phyloP scores from a whole-genome alignment of 2,888 invertebrate species.

The Lymantria monacha region DNA sequence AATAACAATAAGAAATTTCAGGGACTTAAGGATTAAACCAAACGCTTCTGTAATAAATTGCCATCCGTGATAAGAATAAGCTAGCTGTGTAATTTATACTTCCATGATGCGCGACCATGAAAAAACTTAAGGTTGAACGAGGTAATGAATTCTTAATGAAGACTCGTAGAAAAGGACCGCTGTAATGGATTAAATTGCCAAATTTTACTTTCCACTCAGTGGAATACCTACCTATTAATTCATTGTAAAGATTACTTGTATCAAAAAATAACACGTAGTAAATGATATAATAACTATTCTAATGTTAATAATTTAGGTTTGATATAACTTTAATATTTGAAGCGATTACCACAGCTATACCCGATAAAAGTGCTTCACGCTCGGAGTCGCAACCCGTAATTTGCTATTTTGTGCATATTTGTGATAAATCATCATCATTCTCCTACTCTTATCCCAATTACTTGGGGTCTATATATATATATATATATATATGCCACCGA shows the following conservation, averaged over 20 bases:
- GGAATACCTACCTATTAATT: constrained; percentile 10
- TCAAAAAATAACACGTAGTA: constrained; percentile 2
- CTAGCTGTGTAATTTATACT: constrained; percentile 37
- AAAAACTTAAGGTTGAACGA: constrained; percentile 27
- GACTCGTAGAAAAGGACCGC: constrained; percentile 21
- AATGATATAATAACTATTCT: background rate
- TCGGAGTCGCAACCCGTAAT: too few relatives aligned
- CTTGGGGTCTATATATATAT: too few relatives aligned
- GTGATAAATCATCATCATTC: too few relatives aligned
- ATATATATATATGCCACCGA: too few relatives aligned
- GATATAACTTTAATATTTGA: too few relatives aligned
- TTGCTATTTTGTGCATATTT: too few relatives aligned
- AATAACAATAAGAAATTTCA: too few relatives aligned
- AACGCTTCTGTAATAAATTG: constrained; percentile 37
- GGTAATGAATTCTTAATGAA: constrained; percentile 33
- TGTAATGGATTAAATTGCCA: constrained; percentile 29
- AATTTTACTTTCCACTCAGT: constrained; percentile 15
- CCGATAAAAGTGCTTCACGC: too few relatives aligned
- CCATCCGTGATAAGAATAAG: constrained; percentile 42
- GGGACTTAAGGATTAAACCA: background rate
- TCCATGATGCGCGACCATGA: constrained; percentile 30
- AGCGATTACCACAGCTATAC: too few relatives aligned
- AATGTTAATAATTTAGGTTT: too few relatives aligned
- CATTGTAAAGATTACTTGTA: constrained; percentile 18
- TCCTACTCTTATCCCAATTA: too few relatives aligned